A percentile compares a stretch with the other conserved stretches of the same genome.
These are phyloP conservation scores for Lasaia peninsularis DNA, from an alignment of 1,140 invertebrate species.

Conservation along the genomic window DNA sequence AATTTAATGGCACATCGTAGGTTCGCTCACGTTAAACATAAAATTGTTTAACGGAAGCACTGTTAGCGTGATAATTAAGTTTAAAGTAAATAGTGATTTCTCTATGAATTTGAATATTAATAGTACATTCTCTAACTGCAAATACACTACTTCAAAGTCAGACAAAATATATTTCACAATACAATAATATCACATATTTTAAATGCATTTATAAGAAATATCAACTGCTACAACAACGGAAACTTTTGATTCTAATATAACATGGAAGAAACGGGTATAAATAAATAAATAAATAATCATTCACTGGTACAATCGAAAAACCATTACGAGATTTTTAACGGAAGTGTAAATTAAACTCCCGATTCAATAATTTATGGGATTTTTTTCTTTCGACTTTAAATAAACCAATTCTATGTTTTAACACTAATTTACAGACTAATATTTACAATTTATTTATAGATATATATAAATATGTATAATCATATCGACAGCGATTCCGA, in stretches of 20 bases:
- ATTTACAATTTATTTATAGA: constrained; percentile 77
- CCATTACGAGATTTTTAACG: constrained; percentile 76
- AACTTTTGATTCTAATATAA: constrained; percentile 37
- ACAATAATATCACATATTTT: constrained; percentile 76
- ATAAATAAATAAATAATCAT: constrained; percentile 70
- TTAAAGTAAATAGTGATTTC: constrained; percentile 15
- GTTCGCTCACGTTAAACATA: constrained; percentile 35
- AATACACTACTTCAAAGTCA: constrained; percentile 71
- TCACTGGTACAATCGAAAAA: constrained; percentile 76
- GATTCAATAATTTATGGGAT: constrained; percentile 75
- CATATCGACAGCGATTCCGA: constrained; percentile 69
- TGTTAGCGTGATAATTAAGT: constrained; percentile 23
- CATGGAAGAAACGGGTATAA: constrained; percentile 47
- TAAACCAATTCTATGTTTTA: constrained; percentile 76
- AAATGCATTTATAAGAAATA: constrained; percentile 70
- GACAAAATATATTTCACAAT: constrained; percentile 73
- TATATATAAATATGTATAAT: constrained; percentile 77
- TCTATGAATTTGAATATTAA: constrained; percentile 19
- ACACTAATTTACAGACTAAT: constrained; percentile 74
- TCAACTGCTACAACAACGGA: constrained; percentile 47
- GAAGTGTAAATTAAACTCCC: constrained; percentile 69
- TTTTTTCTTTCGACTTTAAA: constrained; percentile 73
- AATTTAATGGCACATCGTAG: constrained; percentile 57
- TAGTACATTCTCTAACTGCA: constrained; percentile 60
- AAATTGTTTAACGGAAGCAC: constrained; percentile 34